Percentiles rank a stretch among this genome's conserved stretches.
These are phyloP conservation scores for Lucifuga dentata DNA, from an alignment of 2,113 vertebrate species.

Conservation along the genomic window DNA sequence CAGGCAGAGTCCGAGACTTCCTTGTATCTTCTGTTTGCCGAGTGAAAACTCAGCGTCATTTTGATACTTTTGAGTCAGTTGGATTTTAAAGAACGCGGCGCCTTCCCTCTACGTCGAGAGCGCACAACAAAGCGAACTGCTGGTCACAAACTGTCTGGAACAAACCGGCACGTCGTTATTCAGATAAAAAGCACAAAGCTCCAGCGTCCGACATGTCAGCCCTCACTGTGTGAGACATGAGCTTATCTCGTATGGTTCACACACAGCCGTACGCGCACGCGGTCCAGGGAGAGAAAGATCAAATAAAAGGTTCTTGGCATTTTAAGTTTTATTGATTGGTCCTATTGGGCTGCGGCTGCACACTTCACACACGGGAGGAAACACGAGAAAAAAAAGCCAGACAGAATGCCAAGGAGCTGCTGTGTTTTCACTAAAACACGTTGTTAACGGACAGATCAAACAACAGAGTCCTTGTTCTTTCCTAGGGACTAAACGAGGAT, in stretches of 20 bases:
- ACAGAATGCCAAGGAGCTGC: constrained; percentile 52
- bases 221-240: constrained; percentile 57
- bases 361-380: constrained; percentile 38
- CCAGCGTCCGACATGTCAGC: constrained; percentile 53
- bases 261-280: constrained; percentile 49
- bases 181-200: constrained; percentile 46
- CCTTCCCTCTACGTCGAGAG: constrained; percentile 23
- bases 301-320: constrained; percentile 76
- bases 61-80: constrained; percentile 50
- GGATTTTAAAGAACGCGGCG: constrained; percentile 45
- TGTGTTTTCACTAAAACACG: constrained; percentile 52
- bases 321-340: constrained; percentile 77
- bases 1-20: constrained; percentile 38
- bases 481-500: constrained; percentile 72
- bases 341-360: constrained; percentile 58
- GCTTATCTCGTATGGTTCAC: constrained; percentile 70
- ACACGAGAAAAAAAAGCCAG: constrained; percentile 33
- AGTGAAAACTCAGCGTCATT: constrained; percentile 43
- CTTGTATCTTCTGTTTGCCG: constrained; percentile 34
- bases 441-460: constrained; percentile 65
- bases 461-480: constrained; percentile 53
- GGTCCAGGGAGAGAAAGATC: constrained; percentile 66
- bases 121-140: constrained; percentile 38
- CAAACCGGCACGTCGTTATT: constrained; percentile 58
- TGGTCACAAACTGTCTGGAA: constrained; percentile 51